A percentile compares a stretch with the other conserved stretches of the same genome.
These are phyloP conservation scores for Graphium colonna DNA, from an alignment of 2,888 invertebrate species.

Conservation along the genomic window DNA sequence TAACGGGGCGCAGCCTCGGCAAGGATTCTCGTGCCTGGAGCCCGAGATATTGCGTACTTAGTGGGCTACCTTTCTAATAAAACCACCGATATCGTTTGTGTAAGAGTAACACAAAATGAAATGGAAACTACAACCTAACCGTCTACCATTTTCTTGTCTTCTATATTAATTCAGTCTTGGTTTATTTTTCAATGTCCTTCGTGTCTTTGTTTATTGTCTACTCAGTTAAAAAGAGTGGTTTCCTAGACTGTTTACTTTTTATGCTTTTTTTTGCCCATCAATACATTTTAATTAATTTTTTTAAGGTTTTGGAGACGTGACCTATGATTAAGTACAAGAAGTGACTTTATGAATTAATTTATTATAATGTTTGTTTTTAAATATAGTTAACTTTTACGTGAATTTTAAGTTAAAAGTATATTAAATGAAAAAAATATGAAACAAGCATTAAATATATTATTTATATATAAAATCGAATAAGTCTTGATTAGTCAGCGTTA, in stretches of 20 bases:
- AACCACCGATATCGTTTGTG: slow-evolving; percentile 69
- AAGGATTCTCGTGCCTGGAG: slow-evolving; percentile 59
- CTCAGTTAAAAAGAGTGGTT: neutral
- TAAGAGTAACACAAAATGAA: slow-evolving; percentile 72
- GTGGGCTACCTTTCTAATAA: slow-evolving; percentile 74
- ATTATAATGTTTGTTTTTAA: no score
- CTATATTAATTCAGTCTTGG: slow-evolving; percentile 48
- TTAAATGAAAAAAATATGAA: no score
- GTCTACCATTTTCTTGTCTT: slow-evolving; percentile 67
- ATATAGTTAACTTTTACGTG: no score
- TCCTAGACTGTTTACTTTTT: slow-evolving; percentile 6
- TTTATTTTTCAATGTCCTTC: slow-evolving; percentile 46
- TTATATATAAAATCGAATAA: no score
- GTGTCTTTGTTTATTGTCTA: slow-evolving; percentile 8
- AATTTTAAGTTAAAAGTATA: no score
- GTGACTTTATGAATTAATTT: no score
- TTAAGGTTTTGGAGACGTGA: no score
- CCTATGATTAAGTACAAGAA: no score
- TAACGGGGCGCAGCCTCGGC: slow-evolving; percentile 61
- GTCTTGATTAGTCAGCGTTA: no score
- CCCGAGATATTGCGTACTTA: slow-evolving; percentile 77
- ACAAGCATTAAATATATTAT: no score
- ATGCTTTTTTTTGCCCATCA: no score
- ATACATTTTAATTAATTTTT: no score
- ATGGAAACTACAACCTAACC: slow-evolving; percentile 56